Evolutionary conservation across 1,140 invertebrate genomes (phyloP), one percentile per base, ranked within the genome.

Genomic region (Lucilia cuprina): DNA sequence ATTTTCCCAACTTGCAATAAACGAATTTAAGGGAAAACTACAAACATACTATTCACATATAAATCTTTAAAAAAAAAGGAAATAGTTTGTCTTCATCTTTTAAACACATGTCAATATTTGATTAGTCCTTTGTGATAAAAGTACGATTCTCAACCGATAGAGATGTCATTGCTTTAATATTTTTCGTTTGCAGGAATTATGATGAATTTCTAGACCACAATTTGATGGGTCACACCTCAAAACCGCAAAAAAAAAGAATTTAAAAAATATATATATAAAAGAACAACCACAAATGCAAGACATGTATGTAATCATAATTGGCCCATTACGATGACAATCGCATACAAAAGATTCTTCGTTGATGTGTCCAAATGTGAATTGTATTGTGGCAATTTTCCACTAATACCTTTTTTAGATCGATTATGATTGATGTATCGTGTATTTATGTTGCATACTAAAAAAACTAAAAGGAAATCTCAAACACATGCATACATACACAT

Each of bases 261-360:
- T 17, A 60, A 14, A n/a, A 60, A 60, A 60, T 60, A n/a, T 14
- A 55, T 55, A 30, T 30, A 30, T 30, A 30, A 30, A 30, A 30
- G 25, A 30, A 30, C 25, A 30, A 30, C 10, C n/a, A 70, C 17
- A 70, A 2, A 21, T 30, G 25, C 50, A 60, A 60, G 14, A n/a
- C n/a, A 60, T n/a, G n/a, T n/a, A n/a, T 17, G n/a, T 5, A n/a
- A 60, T 60, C 14, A 70, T 70, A 70, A 70, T 70, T 70, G 55
- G 65, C 65, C 65, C 65, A 70, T 70, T 70, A 70, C 65, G 65
- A 70, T 70, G 65, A 70, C 65, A 70, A 70, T 70, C n/a, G 65
- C 65, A 21, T 70, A 70, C 19, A 70, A 25, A n/a, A 17, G 55
- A 60, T 60, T 17, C 41, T 41, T 41, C 10, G 50, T 55, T 19